These are phyloP conservation scores for Polymixis flavicincta DNA, from an alignment of 2,888 invertebrate genomes.

Conservation along the genomic window DNA sequence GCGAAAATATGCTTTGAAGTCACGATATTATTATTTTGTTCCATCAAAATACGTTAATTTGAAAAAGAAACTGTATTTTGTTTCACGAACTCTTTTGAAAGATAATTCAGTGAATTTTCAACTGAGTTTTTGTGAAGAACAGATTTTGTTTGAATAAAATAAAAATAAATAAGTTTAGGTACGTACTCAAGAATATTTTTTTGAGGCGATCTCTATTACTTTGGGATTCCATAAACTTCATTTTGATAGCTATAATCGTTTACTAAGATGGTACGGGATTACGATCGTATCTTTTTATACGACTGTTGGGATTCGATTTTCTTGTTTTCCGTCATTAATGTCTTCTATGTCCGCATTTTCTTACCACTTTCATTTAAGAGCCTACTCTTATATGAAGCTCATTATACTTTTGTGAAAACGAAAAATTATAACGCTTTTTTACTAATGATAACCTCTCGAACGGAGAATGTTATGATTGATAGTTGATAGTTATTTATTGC, in stretches of 20 bases:
- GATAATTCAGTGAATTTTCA: slow-evolving; percentile 2
- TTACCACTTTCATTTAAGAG: slow-evolving; percentile 30
- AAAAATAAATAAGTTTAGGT: background rate
- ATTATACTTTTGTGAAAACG: slow-evolving; percentile 8
- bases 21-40: slow-evolving; percentile 39
- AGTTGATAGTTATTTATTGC: no score
- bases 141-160: background rate
- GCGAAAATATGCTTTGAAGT: slow-evolving; percentile 44
- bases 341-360: slow-evolving; percentile 25
- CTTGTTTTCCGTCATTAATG: slow-evolving; percentile 31
- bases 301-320: slow-evolving; percentile 38
- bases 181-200: background rate
- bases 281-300: slow-evolving; percentile 45
- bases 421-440: background rate
- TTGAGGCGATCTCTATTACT: slow-evolving; percentile 6
- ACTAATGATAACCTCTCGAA: background rate
- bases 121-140: background rate
- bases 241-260: slow-evolving; percentile 33
- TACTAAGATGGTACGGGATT: slow-evolving; percentile 37
- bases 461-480: background rate
- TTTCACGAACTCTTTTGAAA: slow-evolving; percentile 32
- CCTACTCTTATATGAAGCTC: slow-evolving; percentile 7
- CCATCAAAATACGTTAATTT: slow-evolving; percentile 38
- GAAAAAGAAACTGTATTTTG: slow-evolving; percentile 17
- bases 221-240: slow-evolving; percentile 29